phyloP scores from a whole-genome alignment of 2,888 invertebrate genomes.

The Xanthorhoe designata region DNA sequence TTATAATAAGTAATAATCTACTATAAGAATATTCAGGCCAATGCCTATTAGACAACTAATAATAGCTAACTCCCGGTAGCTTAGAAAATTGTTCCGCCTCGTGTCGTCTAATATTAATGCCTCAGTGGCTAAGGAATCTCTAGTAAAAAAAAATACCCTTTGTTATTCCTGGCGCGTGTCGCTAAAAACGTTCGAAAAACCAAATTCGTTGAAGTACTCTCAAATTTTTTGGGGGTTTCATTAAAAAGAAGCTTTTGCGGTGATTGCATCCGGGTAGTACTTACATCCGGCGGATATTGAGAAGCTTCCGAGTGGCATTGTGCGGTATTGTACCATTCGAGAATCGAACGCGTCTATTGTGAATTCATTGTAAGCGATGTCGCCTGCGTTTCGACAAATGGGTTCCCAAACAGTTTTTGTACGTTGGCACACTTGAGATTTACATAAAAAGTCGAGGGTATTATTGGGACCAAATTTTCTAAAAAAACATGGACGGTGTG shows the following conservation, averaged over 20 bases:
- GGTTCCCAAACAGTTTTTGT: constrained; percentile 45
- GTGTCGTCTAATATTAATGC: background rate
- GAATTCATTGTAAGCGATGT: constrained; percentile 62
- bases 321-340: constrained; percentile 59
- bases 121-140: background rate
- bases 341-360: constrained; percentile 58
- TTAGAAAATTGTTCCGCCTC: background rate
- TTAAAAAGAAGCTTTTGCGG: constrained; percentile 62
- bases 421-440: constrained; percentile 30
- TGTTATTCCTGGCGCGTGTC: constrained; percentile 57
- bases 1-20: constrained; percentile 12
- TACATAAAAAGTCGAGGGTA: constrained; percentile 32
- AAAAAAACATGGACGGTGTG: constrained; percentile 22
- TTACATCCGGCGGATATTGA: constrained; percentile 80
- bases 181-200: constrained; percentile 56
- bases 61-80: background rate
- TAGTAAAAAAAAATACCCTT: background rate
- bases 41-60: background rate
- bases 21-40: background rate
- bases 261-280: constrained; percentile 71
- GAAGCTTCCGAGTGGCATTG: constrained; percentile 74
- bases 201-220: constrained; percentile 59
- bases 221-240: constrained; percentile 57
- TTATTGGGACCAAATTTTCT: constrained; percentile 27
- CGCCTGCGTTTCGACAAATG: constrained; percentile 59